Evolutionary conservation across 2,113 vertebrate species (phyloP).

Genomic region (Pangasianodon hypophthalmus): DNA sequence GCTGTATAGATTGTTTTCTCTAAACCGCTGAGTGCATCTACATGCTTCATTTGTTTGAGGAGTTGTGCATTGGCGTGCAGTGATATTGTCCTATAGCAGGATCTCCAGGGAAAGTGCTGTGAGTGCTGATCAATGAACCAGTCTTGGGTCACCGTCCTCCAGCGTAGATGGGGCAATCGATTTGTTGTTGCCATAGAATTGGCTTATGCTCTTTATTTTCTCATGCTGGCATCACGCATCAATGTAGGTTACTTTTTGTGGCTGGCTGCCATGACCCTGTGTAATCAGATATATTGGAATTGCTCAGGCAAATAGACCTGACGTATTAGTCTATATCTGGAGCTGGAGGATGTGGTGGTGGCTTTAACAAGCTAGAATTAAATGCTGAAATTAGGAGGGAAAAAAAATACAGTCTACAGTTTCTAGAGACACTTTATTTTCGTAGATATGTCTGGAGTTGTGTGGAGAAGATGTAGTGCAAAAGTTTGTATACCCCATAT

Average conservation of each 20-base stretch:
- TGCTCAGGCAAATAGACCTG: slow-evolving; percentile 8
- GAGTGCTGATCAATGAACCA: slow-evolving; percentile 64
- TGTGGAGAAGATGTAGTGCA: neutral
- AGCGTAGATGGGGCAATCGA: slow-evolving; percentile 63
- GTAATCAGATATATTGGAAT: slow-evolving; percentile 39
- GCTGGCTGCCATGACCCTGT: slow-evolving; percentile 43
- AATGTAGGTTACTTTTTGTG: slow-evolving; percentile 62
- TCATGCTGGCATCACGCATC: slow-evolving; percentile 63
- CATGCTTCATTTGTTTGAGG: neutral
- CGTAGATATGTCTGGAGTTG: neutral
- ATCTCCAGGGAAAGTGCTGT: slow-evolving; percentile 57
- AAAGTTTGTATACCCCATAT: neutral
- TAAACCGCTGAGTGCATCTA: neutral
- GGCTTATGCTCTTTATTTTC: slow-evolving; percentile 64
- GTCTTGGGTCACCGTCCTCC: slow-evolving; percentile 59
- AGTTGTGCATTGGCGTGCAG: neutral
- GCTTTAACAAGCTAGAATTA: neutral
- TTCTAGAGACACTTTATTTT: neutral
- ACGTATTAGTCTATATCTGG: slow-evolving; percentile 14
- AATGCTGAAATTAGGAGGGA: neutral
- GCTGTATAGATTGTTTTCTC: neutral
- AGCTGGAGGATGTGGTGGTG: neutral
- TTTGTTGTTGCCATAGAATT: slow-evolving; percentile 63
- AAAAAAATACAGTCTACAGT: neutral
- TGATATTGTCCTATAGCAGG: slow-evolving; percentile 29